phyloP scores from a whole-genome alignment of 2,797 vertebrate species.

The Eulemur coronatus region DNA sequence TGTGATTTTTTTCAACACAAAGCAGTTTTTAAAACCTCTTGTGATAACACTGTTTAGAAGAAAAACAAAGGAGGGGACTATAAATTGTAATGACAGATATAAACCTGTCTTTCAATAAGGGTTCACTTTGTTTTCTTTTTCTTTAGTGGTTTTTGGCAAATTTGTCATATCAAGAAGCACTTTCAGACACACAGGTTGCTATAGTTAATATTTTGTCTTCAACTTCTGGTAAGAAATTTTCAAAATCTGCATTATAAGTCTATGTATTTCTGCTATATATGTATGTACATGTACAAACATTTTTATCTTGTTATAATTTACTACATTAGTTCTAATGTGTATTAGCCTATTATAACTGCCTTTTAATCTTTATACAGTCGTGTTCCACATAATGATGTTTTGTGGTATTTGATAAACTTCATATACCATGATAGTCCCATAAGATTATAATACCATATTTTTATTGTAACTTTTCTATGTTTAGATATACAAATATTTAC shows the following conservation, averaged over 20 bases:
- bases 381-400: background rate
- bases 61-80: background rate
- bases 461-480: background rate
- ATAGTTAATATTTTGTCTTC: slow-evolving; percentile 97
- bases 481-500: background rate
- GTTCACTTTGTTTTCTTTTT: slow-evolving; percentile 72
- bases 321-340: background rate
- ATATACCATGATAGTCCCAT: background rate
- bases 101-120: slow-evolving; percentile 30
- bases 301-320: slow-evolving; percentile 39
- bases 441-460: background rate
- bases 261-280: background rate
- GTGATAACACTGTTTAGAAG: background rate
- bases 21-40: slow-evolving; percentile 24
- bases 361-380: background rate
- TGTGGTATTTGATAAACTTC: no score
- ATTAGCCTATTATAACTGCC: slow-evolving; percentile 5
- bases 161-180: slow-evolving; percentile 96
- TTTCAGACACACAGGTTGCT: slow-evolving; percentile 95
- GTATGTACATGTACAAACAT: background rate
- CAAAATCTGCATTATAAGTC: slow-evolving; percentile 21
- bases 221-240: slow-evolving; percentile 92
- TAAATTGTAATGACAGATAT: slow-evolving; percentile 17
- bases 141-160: slow-evolving; percentile 97
- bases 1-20: slow-evolving; percentile 12